Base-by-base conservation (phyloP, 64 coral and sea anemone species). In the Orbicella faveolata region DNA sequence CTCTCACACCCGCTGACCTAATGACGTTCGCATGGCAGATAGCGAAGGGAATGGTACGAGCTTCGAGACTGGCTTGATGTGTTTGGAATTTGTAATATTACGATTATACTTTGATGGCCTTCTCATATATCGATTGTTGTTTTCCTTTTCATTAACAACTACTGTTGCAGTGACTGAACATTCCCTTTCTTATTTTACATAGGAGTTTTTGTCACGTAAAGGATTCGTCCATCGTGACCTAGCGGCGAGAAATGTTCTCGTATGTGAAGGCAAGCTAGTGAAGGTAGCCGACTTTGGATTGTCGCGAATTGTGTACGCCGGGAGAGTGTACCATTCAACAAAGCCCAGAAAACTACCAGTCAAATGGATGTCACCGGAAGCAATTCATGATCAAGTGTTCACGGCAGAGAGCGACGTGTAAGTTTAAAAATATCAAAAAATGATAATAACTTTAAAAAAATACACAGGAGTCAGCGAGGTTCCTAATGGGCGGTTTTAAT, bases 221-320 rank as follows among this genome's bases (percentile, higher is more conserved):
- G 89, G 94, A 36, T 83, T 77, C 37, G 89, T 90, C 67, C 89
- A 90, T 39, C 89, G 89, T 90, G 89, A 90, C 53, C 67, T 90
- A 17, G 94, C 89, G 26, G 94, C 94, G 23, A 78, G 94, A 63
- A 95, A 95, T 59, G 79, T 95, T 13, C 83, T 95, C 20, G 94
- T 95, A 34, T 86, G 94, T 51, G 79, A 94, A 54, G 90, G 85
- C n/a, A 94, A 94, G 76, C 25, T 89, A 35, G 74, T 89, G 9
- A 94, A 94, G 81, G 75, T 94, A 5, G 93, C 93, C 10, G 93
- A 94, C 63, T 94, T 94, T 64, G 93, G 93, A 21, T 23, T 94
- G 66, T 90, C 93, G 21, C 93, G 93, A 17, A 75, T 90, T 67
- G 73, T 94, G 63, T 94, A 94, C 69, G 41, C 75, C 6, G 81